Percentiles rank a stretch among this genome's conserved stretches.
These are phyloP conservation scores for Agriopis marginaria DNA, from an alignment of 2,888 invertebrate genomes.

Conservation along the genomic window DNA sequence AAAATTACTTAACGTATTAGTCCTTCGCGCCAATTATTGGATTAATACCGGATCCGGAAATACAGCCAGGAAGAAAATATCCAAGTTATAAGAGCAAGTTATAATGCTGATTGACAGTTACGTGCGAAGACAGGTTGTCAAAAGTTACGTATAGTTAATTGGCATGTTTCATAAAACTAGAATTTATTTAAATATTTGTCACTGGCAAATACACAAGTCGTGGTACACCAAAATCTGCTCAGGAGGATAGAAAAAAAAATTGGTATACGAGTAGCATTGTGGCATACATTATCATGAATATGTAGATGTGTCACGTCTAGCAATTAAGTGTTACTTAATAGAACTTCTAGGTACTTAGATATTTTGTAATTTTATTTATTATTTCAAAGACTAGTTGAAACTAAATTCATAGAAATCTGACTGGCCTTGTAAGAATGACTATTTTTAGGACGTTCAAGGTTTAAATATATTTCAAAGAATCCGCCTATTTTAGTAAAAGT, in stretches of 20 bases:
- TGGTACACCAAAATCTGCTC: too few species aligned
- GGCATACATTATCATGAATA: neutral
- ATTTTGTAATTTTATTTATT: neutral
- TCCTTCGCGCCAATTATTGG: conserved; percentile 48
- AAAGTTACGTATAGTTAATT: conserved; percentile 12
- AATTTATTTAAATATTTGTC: too few species aligned
- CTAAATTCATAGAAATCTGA: neutral
- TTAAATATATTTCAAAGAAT: neutral
- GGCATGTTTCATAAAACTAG: too few species aligned
- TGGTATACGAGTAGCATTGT: too few species aligned
- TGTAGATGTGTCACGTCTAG: conserved; percentile 25
- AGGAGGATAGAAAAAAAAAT: too few species aligned
- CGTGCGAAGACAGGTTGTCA: conserved; percentile 33
- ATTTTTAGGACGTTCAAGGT: neutral
- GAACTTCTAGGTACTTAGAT: neutral
- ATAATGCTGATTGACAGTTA: conserved; percentile 45
- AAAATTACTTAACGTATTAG: conserved; percentile 35
- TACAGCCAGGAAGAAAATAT: conserved; percentile 54
- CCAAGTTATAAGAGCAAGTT: conserved; percentile 24
- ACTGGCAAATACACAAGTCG: too few species aligned
- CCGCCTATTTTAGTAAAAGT: neutral
- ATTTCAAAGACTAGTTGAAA: neutral
- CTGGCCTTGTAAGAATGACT: neutral
- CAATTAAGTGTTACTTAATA: conserved; percentile 6
- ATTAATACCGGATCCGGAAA: conserved; percentile 59